Conservation (phyloP, 2,888 invertebrate genomes). For the Alitta virens region DNA sequence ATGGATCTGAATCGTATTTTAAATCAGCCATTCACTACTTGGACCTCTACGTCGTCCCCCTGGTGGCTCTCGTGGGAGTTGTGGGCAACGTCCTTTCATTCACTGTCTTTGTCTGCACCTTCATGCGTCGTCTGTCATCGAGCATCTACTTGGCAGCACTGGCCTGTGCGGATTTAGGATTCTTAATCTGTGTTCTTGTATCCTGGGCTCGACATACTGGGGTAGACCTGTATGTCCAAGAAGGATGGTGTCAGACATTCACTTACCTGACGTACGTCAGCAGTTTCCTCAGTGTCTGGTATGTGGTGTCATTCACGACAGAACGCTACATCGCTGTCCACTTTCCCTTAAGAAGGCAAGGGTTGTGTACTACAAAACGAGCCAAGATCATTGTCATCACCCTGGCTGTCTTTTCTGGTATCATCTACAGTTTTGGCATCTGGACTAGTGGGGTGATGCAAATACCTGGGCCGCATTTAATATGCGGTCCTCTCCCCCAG, state of each 20-base stretch:
- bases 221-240: conserved; percentile 5
- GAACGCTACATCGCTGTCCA: conserved; percentile 27
- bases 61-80: conserved; percentile 70
- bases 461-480: no score
- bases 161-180: conserved; percentile 16
- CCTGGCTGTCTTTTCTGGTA: conserved; percentile 35
- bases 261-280: conserved; percentile 25
- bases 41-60: conserved; percentile 67
- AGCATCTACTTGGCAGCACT: conserved; percentile 24
- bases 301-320: conserved; percentile 27
- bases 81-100: conserved; percentile 67
- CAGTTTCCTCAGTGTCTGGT: conserved; percentile 29
- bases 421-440: conserved; percentile 42
- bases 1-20: no score
- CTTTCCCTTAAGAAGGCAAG: conserved; percentile 21
- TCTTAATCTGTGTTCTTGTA: conserved; percentile 19
- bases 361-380: conserved; percentile 43
- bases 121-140: conserved; percentile 73
- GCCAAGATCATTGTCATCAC: conserved; percentile 45
- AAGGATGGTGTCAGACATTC: conserved; percentile 26
- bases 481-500: conserved; percentile 21
- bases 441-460: conserved; percentile 26
- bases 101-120: conserved; percentile 71
- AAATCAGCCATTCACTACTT: conserved; percentile 11
- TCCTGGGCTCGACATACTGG: conserved; percentile 15